These are phyloP conservation scores for Trichomycterus rosablanca DNA, from an alignment of 2,113 vertebrate genomes.

Conservation along the genomic window DNA sequence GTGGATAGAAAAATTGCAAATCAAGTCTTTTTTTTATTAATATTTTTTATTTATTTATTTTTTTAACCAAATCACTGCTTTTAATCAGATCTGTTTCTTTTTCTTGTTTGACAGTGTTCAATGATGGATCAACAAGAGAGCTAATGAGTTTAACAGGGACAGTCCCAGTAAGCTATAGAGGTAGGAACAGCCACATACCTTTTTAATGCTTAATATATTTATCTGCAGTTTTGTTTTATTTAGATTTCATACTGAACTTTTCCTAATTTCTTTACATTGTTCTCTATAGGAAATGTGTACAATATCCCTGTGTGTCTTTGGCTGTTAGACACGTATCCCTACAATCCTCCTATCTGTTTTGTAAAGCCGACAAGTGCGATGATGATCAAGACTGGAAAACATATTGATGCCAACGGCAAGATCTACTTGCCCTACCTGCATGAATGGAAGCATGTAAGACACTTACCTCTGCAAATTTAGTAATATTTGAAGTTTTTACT, in stretches of 20 bases:
- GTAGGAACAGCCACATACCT: constrained; percentile 65
- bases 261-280: neutral
- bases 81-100: neutral
- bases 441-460: constrained; percentile 95
- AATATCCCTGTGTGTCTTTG: constrained; percentile 97
- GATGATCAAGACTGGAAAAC: constrained; percentile 98
- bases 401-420: constrained; percentile 97
- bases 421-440: constrained; percentile 97
- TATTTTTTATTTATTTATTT: no score
- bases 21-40: no score
- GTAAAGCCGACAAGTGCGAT: constrained; percentile 97
- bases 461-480: neutral
- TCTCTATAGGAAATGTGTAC: constrained; percentile 82
- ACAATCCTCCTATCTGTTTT: constrained; percentile 97
- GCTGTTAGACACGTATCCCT: constrained; percentile 95
- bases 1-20: no score
- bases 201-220: neutral
- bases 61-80: no score
- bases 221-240: neutral
- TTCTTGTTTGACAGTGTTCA: constrained; percentile 79
- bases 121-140: constrained; percentile 89
- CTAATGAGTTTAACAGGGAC: constrained; percentile 95
- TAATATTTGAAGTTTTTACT: neutral
- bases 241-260: neutral
- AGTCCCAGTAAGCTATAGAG: constrained; percentile 94